Evolutionary conservation across 1,140 invertebrate genomes (phyloP).

Genomic region (Campoletis sonorensis): DNA sequence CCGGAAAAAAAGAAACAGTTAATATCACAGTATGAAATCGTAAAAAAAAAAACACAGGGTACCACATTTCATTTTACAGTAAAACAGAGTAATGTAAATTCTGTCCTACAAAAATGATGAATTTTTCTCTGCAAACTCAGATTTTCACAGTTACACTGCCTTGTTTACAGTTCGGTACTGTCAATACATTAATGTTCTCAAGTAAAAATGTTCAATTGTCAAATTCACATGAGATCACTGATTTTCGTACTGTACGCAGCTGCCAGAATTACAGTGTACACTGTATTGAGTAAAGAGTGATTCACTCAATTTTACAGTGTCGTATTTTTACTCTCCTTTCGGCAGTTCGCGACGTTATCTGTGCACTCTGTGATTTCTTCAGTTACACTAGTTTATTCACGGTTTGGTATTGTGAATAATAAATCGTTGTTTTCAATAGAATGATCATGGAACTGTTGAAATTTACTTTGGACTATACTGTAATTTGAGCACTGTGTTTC

Average conservation of each 20-base stretch:
- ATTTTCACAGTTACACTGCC: neutral
- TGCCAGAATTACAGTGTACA: neutral
- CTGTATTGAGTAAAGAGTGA: conserved; percentile 4
- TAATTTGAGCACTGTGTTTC: conserved; percentile 6
- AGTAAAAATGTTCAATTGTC: too few relatives aligned
- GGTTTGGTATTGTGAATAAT: too few relatives aligned
- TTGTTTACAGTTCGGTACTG: neutral
- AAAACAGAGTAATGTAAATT: conserved; percentile 13
- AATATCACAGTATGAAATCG: too few relatives aligned
- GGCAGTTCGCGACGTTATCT: neutral
- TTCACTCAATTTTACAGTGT: conserved; percentile 11
- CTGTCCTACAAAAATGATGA: conserved; percentile 8
- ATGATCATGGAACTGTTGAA: too few relatives aligned
- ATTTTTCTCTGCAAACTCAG: neutral
- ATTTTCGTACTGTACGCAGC: neutral
- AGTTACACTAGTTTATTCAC: too few relatives aligned
- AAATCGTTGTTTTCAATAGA: too few relatives aligned
- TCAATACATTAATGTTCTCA: neutral
- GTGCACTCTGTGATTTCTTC: too few relatives aligned
- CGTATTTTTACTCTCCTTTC: neutral
- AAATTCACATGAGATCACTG: neutral
- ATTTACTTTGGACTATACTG: conserved; percentile 9
- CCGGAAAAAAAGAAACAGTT: too few relatives aligned
- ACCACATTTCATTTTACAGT: neutral
- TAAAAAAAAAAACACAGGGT: too few relatives aligned